Base-by-base conservation (phyloP, 2,888 invertebrate genomes). In the Drosophila hawaiiensis region DNA sequence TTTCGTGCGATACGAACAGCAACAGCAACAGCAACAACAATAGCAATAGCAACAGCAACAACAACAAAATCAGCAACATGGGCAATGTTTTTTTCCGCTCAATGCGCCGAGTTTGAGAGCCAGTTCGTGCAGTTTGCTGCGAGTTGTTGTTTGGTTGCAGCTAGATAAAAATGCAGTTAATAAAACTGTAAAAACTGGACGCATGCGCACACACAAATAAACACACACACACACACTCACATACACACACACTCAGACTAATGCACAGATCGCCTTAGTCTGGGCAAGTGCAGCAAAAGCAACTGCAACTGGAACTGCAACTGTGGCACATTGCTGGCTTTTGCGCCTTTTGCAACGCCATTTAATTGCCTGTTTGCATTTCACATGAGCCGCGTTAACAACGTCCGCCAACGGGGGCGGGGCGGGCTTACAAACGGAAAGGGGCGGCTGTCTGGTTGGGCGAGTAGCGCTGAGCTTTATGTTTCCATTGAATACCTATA, bases 141-240 rank as follows among this genome's bases (percentile, higher is more conserved):
- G 60, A 76, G 89, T 80, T 55, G 19, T 37, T 80, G 72, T 71
- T 70, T 76, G 72, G 77, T 25, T 69, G 55, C 74, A 68, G 75
- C 90, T 83, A 89, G 90, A 90, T 89, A 90, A 89, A 90, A 88
- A 89, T 90, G 92, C 91, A 91, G 91, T 91, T 91, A 91, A 90
- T 83, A 86, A 89, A 92, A 91, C 92, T 91, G 91, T 91, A 92
- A 91, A 91, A 91, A 91, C 91, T 92, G 92, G 92, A 91, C 91
- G 92, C 92, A 92, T 91, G 91, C 91, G 90, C 91, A 89, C 80
- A 82, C 80, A 83, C 78, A 77, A 50, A 71, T 22, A 55, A 53
- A 56, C 59, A 66, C 52, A 63, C 49, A 68, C 37, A 53, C 50
- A 59, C 43, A 47, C 49, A 63, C 35, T 55, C n/a, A 62, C 25